Percentiles rank a stretch among this genome's conserved stretches.
phyloP scores from a whole-genome alignment of 2,797 vertebrate genomes.

The Acestrorhynchus altus region DNA sequence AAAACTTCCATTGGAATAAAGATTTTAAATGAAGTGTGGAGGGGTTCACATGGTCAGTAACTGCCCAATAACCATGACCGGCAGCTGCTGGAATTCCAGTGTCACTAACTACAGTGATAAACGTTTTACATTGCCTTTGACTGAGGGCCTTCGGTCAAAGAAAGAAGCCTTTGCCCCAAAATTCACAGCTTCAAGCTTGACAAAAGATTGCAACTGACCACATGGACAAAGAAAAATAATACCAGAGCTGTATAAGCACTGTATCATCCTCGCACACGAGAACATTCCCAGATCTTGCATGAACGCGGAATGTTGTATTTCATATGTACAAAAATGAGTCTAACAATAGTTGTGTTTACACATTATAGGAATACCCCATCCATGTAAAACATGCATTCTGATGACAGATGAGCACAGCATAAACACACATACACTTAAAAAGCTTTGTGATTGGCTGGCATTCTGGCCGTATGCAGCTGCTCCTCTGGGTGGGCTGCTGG shows the following conservation, averaged over 20 bases:
- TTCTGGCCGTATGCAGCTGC: background rate
- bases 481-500: slow-evolving; percentile 53
- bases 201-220: too few relatives aligned
- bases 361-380: background rate
- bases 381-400: slow-evolving; percentile 3
- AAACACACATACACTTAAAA: slow-evolving; percentile 1
- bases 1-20: background rate
- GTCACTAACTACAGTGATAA: too few relatives aligned
- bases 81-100: too few relatives aligned
- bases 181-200: too few relatives aligned
- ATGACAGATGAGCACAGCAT: slow-evolving; percentile 46
- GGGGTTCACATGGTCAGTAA: too few relatives aligned
- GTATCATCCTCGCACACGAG: background rate
- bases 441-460: slow-evolving; percentile 22
- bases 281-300: background rate
- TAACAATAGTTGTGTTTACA: slow-evolving; percentile 9
- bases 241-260: background rate
- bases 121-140: too few relatives aligned
- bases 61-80: too few relatives aligned
- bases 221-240: too few relatives aligned
- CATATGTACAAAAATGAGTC: slow-evolving; percentile 1
- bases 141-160: too few relatives aligned
- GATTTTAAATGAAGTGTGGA: background rate
- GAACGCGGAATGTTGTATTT: background rate
- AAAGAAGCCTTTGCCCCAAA: too few relatives aligned